phyloP scores from a whole-genome alignment of 2,888 invertebrate species.

The Mechanitis messenoides region DNA sequence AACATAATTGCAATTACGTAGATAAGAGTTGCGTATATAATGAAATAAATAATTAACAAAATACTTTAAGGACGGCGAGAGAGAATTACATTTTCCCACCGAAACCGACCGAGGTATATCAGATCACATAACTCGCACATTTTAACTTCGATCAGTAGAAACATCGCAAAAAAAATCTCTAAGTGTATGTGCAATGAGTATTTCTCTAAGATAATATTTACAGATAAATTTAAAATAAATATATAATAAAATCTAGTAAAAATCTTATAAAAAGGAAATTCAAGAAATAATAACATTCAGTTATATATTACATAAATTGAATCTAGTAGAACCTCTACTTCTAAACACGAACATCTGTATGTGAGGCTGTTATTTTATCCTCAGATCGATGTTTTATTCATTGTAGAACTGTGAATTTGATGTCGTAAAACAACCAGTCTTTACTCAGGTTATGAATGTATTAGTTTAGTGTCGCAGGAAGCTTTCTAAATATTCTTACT shows the following conservation, averaged over 20 bases:
- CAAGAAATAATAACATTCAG: too few species aligned
- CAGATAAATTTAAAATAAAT: neutral
- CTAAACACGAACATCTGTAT: neutral
- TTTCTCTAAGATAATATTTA: slow-evolving; percentile 18
- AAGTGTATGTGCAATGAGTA: slow-evolving; percentile 8
- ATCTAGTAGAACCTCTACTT: too few species aligned
- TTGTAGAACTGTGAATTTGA: slow-evolving; percentile 59
- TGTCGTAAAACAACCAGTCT: slow-evolving; percentile 56
- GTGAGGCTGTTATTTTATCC: slow-evolving; percentile 32
- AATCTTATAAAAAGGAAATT: too few species aligned
- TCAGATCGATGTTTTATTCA: slow-evolving; percentile 66
- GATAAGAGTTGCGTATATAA: slow-evolving; percentile 4
- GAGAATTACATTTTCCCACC: neutral
- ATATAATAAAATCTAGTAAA: too few species aligned
- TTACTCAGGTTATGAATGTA: slow-evolving; percentile 38
- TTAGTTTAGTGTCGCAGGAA: neutral
- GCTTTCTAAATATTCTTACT: slow-evolving; percentile 1
- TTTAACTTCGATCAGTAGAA: neutral
- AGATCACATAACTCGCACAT: neutral
- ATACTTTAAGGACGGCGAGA: neutral
- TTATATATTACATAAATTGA: too few species aligned
- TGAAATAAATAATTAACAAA: neutral
- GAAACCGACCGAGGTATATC: neutral
- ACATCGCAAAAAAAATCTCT: neutral
- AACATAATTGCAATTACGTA: slow-evolving; percentile 7